Evolutionary conservation across 2,888 invertebrate species (phyloP), one percentile per base, ranked within the genome.

Genomic region (Trissonchulus sp.): DNA sequence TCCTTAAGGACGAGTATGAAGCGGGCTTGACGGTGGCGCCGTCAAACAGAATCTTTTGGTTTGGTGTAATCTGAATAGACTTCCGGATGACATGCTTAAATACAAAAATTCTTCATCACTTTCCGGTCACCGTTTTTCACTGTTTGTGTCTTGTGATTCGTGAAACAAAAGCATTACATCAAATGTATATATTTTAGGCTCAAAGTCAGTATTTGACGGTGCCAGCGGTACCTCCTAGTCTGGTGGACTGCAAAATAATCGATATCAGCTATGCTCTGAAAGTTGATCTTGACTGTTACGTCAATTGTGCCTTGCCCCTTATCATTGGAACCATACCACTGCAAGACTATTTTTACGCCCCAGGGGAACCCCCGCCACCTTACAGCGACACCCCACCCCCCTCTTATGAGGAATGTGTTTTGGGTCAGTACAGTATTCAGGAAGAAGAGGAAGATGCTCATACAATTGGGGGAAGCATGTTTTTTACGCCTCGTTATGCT

Each of bases 261-360:
- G 73, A 72, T 63, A 33, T 72, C 31, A 63, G 62, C 62, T 72
- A 72, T 30, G 3, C 34, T 8, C 34, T 72, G 28, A 72, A 72
- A 72, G 8, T 72, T 28, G 34, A 72, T 15, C 15, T 72, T 3
- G 73, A 34, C 31, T 28, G 30, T 30, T 63, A 63, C 31, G 63
- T 72, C 15, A 23, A 34, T n/a, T 72, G 48, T 63, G 15, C 31
- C 15, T 28, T 72, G 30, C 73, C 73, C 31, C 8, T 72, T n/a
- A 63, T 72, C 28, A 72, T 72, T 63, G 73, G 73, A 2, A 72
- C 73, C 8, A 34, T 72, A 63, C 73, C 73, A 62, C 30, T 72
- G 3, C 73, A 63, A n/a, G 31, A 23, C 18, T 18, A 3, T 3
- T 33, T 28, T 28, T 23, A 38, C 38, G 28, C 8, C n/a, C 36